A percentile compares a stretch with the other conserved stretches of the same genome.
These are phyloP conservation scores for Drosophila buzzatii DNA, from an alignment of 2,888 invertebrate species.

Conservation along the genomic window DNA sequence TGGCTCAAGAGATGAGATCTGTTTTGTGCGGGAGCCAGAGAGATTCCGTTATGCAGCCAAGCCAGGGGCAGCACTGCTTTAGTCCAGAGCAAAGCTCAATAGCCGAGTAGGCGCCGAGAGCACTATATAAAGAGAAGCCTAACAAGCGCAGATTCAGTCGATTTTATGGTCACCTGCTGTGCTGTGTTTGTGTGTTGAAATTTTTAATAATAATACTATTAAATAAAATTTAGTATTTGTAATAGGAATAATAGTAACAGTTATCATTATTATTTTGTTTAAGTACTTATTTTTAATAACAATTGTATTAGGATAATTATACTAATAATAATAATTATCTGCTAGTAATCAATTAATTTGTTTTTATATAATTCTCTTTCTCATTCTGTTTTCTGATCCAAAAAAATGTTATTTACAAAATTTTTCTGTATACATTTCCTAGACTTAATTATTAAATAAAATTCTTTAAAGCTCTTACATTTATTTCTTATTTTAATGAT, in stretches of 20 bases:
- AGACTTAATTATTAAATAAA: neutral
- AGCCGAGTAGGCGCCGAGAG: neutral
- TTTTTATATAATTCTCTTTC: neutral
- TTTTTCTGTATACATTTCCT: neutral
- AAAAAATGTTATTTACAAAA: neutral
- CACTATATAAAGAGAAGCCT: neutral
- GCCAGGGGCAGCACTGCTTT: no score
- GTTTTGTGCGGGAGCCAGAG: neutral
- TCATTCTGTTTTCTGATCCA: neutral
- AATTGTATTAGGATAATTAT: neutral
- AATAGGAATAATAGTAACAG: no score
- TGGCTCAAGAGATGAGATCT: neutral
- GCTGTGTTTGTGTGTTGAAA: neutral
- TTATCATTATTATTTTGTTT: neutral
- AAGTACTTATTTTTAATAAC: neutral
- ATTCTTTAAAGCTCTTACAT: neutral
- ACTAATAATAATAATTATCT: neutral
- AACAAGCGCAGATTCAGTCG: neutral
- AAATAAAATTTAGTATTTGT: neutral
- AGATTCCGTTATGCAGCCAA: neutral
- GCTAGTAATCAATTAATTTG: neutral
- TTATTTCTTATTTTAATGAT: neutral
- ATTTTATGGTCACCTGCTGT: neutral
- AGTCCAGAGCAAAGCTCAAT: neutral
- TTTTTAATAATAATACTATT: neutral